These are phyloP conservation scores for Rhodinocichla rosea DNA, from an alignment of 2,113 vertebrate species.

Conservation along the genomic window DNA sequence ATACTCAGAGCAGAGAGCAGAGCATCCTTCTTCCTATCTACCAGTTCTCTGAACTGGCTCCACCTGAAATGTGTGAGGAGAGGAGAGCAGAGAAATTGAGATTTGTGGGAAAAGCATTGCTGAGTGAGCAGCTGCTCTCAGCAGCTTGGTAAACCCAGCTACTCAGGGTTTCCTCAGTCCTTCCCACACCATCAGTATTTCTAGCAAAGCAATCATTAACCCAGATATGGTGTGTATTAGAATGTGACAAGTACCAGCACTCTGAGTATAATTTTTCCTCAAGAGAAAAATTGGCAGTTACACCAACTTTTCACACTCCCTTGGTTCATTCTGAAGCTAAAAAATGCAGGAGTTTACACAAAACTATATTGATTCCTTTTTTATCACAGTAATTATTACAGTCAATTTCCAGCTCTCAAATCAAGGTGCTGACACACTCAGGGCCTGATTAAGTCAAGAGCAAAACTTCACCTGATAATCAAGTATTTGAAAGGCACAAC, in stretches of 20 bases:
- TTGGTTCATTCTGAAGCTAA: background rate
- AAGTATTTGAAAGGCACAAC: background rate
- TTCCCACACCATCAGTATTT: background rate
- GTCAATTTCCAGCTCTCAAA: background rate
- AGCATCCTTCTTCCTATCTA: slow-evolving; percentile 94
- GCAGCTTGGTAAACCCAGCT: background rate
- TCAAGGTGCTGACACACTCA: background rate
- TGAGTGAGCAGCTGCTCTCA: background rate
- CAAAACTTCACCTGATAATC: background rate
- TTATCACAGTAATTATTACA: background rate
- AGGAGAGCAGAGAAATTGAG: background rate
- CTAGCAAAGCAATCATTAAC: background rate
- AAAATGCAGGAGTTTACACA: background rate
- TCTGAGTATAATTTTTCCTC: background rate
- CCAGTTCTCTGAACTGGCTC: slow-evolving; percentile 97
- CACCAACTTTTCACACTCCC: background rate
- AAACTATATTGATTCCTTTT: background rate
- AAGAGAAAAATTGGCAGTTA: background rate
- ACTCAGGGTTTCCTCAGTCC: background rate
- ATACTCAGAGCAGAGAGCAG: slow-evolving; percentile 93
- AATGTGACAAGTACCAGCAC: background rate
- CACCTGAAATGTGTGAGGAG: slow-evolving; percentile 75
- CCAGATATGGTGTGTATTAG: background rate
- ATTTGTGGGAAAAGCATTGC: background rate
- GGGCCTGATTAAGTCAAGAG: background rate